Base-by-base conservation (phyloP, 2,888 invertebrate species). In the Cataglyphis livida region DNA sequence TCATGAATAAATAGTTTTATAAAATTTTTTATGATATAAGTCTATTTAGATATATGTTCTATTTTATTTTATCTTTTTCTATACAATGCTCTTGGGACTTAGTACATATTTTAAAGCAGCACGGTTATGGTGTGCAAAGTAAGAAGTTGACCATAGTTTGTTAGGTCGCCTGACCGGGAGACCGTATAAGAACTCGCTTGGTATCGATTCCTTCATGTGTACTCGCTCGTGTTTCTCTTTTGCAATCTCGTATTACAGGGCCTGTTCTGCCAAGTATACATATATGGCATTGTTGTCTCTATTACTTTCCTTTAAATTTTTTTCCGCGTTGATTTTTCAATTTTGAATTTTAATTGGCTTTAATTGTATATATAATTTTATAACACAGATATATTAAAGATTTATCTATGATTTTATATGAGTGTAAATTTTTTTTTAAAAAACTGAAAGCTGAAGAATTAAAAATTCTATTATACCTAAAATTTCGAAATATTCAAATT, bases 101-200 rank as follows among this genome's bases (percentile, higher is more conserved):
- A 25, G 12, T 25, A 41, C 2, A 18, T n/a, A 51, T 65, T 65
- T 65, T 25, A 25, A 65, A 35, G 62, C 7, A 28, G 15, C 9
- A 44, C 51, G 4, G 18, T 21, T 78, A 59, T 59, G 59, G 44
- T 44, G 18, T 48, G 4, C 12, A 12, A 32, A 59, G 35, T 44
- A 21, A 44, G 21, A 54, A 66, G 21, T 65, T 35, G 75, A 75
- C 70, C 54, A 65, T 57, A 62, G 61, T 85, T 79, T 59, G 59
- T 57, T 61, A 81, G 66, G 71, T 64, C 65, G 74, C 12, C 70
- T 81, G 82, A 87, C 85, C 82, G 84, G 85, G 87, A 89, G 93
- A 93, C 94, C 94, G 86, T 94, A 94, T 91, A 94, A 94, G 91
- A 93, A 93, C 93, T 91, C 79, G 88, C 86, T 85, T 84, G 90